Evolutionary conservation across 2,888 invertebrate genomes (phyloP).

Genomic region (Belgica antarctica): DNA sequence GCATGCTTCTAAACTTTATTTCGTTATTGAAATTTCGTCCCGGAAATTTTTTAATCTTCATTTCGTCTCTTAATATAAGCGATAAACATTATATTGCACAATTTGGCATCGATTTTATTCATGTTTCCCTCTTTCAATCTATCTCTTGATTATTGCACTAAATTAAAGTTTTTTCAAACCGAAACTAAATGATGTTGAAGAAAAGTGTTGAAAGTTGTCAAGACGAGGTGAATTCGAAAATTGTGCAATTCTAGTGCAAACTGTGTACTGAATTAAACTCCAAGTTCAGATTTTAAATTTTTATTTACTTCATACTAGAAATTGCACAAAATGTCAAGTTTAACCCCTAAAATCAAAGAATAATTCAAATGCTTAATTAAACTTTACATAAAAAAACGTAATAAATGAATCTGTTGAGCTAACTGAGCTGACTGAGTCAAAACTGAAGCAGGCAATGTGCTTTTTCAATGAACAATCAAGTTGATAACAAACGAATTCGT

Average conservation of each 20-base stretch:
- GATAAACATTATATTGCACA: conserved; percentile 23
- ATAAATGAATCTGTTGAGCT: not conserved
- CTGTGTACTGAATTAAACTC: too few species aligned
- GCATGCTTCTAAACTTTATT: conserved; percentile 9
- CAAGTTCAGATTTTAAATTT: too few species aligned
- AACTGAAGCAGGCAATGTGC: not conserved
- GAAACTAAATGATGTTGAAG: too few species aligned
- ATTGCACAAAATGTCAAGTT: too few species aligned
- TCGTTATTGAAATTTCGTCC: not conserved
- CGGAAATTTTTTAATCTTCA: not conserved
- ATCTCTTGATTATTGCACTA: conserved; percentile 6
- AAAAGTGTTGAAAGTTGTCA: too few species aligned
- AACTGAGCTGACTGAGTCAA: conserved; percentile 19
- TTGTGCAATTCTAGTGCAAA: too few species aligned
- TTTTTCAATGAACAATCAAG: not conserved
- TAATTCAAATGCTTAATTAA: conserved; percentile 21
- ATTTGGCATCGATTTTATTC: conserved; percentile 24
- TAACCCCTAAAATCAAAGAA: conserved; percentile 23
- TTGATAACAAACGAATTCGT: too few species aligned
- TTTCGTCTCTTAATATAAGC: not conserved
- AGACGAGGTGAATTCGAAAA: too few species aligned
- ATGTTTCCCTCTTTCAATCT: not conserved
- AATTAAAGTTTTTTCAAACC: not conserved
- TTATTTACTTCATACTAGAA: too few species aligned
- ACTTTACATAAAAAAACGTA: conserved; percentile 11